Evolutionary conservation across 2,888 invertebrate genomes (phyloP), one percentile per base, ranked within the genome.

Genomic region (Plemyria rubiginata): DNA sequence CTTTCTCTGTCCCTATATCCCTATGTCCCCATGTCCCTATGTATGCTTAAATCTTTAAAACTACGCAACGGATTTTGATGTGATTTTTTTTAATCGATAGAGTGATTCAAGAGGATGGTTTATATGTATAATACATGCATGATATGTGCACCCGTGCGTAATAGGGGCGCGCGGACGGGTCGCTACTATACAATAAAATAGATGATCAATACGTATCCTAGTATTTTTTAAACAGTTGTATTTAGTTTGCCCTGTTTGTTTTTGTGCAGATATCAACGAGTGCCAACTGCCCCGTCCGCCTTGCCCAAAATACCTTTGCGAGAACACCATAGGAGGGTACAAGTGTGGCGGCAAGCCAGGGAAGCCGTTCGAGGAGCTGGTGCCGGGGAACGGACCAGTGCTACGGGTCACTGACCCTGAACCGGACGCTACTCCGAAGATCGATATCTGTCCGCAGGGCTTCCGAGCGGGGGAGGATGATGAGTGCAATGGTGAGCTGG

Each of bases 231-330:
- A 22, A 2, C 3, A 22, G 22, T 22, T 22, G 22, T 22, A 22
- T 22, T 22, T 22, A 22, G 22, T 3, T 22, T 22, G 22, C 3
- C 22, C 22, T 32, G 6, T 32, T 32, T 32, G 32, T 32, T 38
- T 7, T 48, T 46, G 51, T 60, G 54, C 71, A 90, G 99, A 99
- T 81, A 95, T 99, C 38, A 96, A 99, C 80, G 99, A 99, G 86
- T 99, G 99, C 55, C 88, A 90, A 50, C 77, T 89, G 0, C 86
- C 92, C 0, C 80, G 87, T 0, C 92, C 93, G 0, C 92, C 92
- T 0, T 93, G 93, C 58, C 88, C 92, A 0, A 91, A 90, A 64
- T 92, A 92, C 69, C 79, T 92, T 0, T 94, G 93, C 58, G 87
- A 91, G 76, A 93, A 93, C 73, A 91, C 93, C 0, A 89, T 93